These are phyloP conservation scores for Aleiodes testaceus DNA, from an alignment of 2,888 invertebrate genomes.

Conservation along the genomic window DNA sequence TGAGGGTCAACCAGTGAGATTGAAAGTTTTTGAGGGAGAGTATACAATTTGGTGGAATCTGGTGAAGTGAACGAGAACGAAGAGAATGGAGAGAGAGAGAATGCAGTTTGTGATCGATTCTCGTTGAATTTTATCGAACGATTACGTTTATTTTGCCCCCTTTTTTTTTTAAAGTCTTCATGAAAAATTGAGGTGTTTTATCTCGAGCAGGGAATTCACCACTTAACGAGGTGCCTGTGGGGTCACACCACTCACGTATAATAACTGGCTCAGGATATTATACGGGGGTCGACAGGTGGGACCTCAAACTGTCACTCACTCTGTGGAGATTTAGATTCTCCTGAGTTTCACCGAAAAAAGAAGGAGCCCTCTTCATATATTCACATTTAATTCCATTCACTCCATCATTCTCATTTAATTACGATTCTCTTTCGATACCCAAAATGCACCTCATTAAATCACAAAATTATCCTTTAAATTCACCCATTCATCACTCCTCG, in stretches of 20 bases:
- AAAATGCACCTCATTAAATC: constrained; percentile 15
- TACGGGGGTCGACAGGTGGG: constrained; percentile 58
- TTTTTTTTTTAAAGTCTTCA: neutral
- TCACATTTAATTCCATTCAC: too few relatives aligned
- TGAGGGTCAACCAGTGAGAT: constrained; percentile 41
- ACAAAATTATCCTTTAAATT: constrained; percentile 2
- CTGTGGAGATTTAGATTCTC: constrained; percentile 34
- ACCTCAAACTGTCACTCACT: constrained; percentile 56
- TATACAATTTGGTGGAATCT: constrained; percentile 28
- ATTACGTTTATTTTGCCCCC: neutral
- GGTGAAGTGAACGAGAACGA: constrained; percentile 12
- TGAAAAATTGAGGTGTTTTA: constrained; percentile 39
- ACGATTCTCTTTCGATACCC: too few relatives aligned
- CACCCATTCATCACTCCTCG: constrained; percentile 36
- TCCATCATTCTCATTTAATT: too few relatives aligned
- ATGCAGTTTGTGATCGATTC: constrained; percentile 19
- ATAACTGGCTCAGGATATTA: constrained; percentile 64
- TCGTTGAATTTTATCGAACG: neutral
- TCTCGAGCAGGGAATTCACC: constrained; percentile 48
- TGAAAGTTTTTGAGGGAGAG: neutral
- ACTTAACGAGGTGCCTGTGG: constrained; percentile 44
- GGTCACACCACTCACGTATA: constrained; percentile 47
- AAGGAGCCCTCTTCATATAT: too few relatives aligned
- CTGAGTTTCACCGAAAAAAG: neutral
- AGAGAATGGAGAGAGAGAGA: neutral